These are phyloP conservation scores for Synanthedon myopaeformis DNA, from an alignment of 2,888 invertebrate species.

Conservation along the genomic window DNA sequence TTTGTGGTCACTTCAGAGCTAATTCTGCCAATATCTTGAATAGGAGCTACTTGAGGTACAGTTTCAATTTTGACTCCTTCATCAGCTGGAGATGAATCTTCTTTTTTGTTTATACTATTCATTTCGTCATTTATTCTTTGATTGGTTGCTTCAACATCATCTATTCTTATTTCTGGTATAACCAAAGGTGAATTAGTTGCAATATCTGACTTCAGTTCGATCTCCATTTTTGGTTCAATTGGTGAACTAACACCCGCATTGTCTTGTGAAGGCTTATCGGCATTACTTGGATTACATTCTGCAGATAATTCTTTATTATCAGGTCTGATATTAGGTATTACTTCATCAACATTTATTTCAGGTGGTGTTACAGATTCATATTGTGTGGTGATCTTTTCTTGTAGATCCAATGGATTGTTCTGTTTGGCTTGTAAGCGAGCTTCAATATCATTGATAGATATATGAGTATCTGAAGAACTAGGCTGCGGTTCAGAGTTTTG, in stretches of 20 bases:
- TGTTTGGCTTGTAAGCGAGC: conserved; percentile 59
- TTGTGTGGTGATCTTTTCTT: conserved; percentile 32
- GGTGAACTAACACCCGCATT: conserved; percentile 7
- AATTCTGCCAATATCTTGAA: conserved; percentile 36
- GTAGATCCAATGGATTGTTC: conserved; percentile 34
- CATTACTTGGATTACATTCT: conserved; percentile 14
- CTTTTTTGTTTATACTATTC: conserved; percentile 9
- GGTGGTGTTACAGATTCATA: conserved; percentile 47
- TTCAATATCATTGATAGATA: conserved; percentile 52
- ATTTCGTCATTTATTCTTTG: conserved; percentile 39
- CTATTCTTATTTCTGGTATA: conserved; percentile 57
- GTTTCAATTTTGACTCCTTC: conserved; percentile 13
- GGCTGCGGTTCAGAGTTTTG: conserved; percentile 47
- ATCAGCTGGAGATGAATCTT: conserved; percentile 10
- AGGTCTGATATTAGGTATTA: conserved; percentile 5
- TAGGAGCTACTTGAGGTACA: conserved; percentile 15
- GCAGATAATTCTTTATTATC: conserved; percentile 23
- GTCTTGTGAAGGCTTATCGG: conserved; percentile 17
- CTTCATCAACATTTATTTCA: conserved; percentile 26
- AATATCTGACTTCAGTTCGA: conserved; percentile 31
- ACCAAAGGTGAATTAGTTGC: conserved; percentile 21
- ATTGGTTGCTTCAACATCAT: conserved; percentile 57
- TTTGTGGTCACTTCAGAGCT: conserved; percentile 46
- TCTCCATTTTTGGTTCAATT: conserved; percentile 28
- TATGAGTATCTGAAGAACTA: conserved; percentile 51